Evolutionary conservation across 2,888 invertebrate genomes (phyloP).

Genomic region (Mallateleia sp.): DNA sequence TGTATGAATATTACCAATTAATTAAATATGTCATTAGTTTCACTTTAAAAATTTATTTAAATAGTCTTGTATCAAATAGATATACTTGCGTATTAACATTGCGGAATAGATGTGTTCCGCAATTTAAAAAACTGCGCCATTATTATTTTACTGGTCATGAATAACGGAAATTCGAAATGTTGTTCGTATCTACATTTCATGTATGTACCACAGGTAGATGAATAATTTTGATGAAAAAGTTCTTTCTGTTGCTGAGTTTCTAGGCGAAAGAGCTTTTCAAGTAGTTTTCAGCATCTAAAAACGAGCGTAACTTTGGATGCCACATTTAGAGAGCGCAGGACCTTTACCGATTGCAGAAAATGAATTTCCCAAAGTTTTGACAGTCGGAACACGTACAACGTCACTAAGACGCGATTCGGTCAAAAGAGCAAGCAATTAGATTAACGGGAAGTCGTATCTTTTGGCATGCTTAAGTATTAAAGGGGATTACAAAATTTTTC

Average conservation of each 20-base stretch:
- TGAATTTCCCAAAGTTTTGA: slow-evolving; percentile 73
- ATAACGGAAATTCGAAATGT: slow-evolving; percentile 59
- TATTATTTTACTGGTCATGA: slow-evolving; percentile 56
- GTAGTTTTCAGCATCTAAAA: slow-evolving; percentile 73
- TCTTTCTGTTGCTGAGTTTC: slow-evolving; percentile 69
- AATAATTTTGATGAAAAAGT: slow-evolving; percentile 76
- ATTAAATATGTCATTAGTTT: too few relatives aligned
- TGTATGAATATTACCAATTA: too few relatives aligned
- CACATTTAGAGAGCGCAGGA: slow-evolving; percentile 64
- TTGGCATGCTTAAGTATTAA: slow-evolving; percentile 38
- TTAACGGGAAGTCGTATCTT: slow-evolving; percentile 64
- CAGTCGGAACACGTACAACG: slow-evolving; percentile 72
- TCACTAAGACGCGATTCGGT: slow-evolving; percentile 73
- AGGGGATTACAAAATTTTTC: slow-evolving; percentile 32
- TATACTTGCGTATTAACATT: too few relatives aligned
- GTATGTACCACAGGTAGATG: slow-evolving; percentile 64
- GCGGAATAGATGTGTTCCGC: too few relatives aligned
- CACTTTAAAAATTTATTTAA: too few relatives aligned
- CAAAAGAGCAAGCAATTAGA: slow-evolving; percentile 72
- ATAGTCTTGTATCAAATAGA: too few relatives aligned
- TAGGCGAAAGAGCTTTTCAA: slow-evolving; percentile 74
- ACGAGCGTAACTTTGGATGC: slow-evolving; percentile 73
- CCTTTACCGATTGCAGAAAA: slow-evolving; percentile 72
- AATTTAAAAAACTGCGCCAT: slow-evolving; percentile 30
- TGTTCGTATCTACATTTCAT: slow-evolving; percentile 57